phyloP scores from a whole-genome alignment of 2,888 invertebrate species.

The Palloptera scutellata region DNA sequence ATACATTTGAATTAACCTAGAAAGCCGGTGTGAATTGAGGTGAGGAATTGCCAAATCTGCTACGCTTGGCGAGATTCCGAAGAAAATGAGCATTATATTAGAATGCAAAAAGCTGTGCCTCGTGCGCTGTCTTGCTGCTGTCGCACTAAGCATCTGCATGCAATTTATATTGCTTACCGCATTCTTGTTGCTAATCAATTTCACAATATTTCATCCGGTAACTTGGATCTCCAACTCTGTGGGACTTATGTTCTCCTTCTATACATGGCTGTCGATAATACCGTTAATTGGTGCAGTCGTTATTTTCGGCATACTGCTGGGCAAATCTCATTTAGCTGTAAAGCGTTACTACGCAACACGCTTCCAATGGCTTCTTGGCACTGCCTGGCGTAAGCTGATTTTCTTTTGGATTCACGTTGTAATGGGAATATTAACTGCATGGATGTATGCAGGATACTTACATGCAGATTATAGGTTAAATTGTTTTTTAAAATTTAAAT shows the following conservation, averaged over 20 bases:
- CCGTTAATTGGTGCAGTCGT: conserved; percentile 72
- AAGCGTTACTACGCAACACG: conserved; percentile 72
- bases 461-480: conserved; percentile 69
- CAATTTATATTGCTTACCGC: conserved; percentile 67
- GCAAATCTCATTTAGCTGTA: conserved; percentile 73
- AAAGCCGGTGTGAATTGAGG: neutral
- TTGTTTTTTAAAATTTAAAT: conserved; percentile 51
- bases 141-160: conserved; percentile 69
- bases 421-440: conserved; percentile 74
- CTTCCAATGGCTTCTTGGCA: conserved; percentile 71
- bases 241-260: conserved; percentile 65
- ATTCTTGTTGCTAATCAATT: conserved; percentile 69
- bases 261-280: conserved; percentile 73
- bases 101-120: conserved; percentile 56
- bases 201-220: conserved; percentile 71
- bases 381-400: conserved; percentile 70
- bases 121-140: conserved; percentile 64
- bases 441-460: conserved; percentile 74
- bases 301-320: conserved; percentile 76
- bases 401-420: conserved; percentile 67
- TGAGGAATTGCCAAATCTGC: neutral
- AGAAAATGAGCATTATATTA: conserved; percentile 32
- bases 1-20: no score
- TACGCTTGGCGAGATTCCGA: neutral
- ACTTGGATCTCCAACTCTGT: conserved; percentile 72